Conservation (phyloP, 2,113 vertebrate species). For the Phyllostomus hastatus region DNA sequence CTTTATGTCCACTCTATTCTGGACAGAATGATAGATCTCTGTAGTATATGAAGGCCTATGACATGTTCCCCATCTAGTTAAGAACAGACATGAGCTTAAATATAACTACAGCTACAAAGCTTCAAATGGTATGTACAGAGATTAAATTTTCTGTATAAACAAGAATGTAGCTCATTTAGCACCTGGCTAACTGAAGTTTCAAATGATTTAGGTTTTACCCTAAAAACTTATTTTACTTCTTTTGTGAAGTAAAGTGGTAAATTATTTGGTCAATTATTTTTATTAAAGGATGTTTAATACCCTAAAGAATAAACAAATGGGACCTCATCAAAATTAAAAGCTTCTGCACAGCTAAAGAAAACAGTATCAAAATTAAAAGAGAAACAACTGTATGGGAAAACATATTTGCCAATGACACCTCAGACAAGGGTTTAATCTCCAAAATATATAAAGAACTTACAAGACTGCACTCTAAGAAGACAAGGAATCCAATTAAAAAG, state of each 20-base stretch:
- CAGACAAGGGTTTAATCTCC: too few species aligned
- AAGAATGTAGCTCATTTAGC: neutral
- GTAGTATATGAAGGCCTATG: neutral
- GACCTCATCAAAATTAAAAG: too few species aligned
- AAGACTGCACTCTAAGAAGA: too few species aligned
- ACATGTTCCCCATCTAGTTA: neutral
- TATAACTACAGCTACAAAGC: neutral
- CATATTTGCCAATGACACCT: too few species aligned
- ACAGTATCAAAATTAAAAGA: too few species aligned
- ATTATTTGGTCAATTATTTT: slow-evolving; percentile 1
- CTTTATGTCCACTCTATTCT: neutral
- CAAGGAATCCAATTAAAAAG: too few species aligned
- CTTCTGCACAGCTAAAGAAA: too few species aligned
- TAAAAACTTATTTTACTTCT: neutral
- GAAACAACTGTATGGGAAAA: too few species aligned
- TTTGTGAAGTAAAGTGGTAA: neutral
- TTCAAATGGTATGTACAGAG: neutral
- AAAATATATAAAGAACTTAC: too few species aligned
- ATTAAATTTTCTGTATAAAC: neutral
- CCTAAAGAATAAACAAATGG: too few species aligned
- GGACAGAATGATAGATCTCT: neutral
- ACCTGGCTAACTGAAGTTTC: neutral
- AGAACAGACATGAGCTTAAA: neutral
- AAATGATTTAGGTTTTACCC: neutral
- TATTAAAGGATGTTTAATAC: neutral